Evolutionary conservation across 1,140 invertebrate species (phyloP).

Genomic region (Cyphomyrmex costatus): DNA sequence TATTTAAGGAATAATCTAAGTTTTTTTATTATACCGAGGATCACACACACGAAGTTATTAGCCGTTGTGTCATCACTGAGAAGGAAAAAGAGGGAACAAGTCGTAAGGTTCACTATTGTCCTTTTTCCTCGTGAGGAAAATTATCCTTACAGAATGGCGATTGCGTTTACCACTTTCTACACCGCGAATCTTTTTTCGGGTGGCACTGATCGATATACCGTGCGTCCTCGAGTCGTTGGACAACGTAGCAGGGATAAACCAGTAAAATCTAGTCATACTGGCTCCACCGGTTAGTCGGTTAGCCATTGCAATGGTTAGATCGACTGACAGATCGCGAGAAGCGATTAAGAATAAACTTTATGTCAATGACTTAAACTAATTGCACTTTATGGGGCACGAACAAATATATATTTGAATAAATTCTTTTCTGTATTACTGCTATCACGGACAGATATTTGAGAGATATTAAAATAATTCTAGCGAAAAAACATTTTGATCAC

Average conservation of each 20-base stretch:
- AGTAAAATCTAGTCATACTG: conserved; percentile 76
- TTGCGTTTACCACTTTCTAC: not conserved
- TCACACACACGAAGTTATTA: not conserved
- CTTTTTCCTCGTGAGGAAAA: not conserved
- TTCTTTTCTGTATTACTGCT: not conserved
- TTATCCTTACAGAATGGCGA: not conserved
- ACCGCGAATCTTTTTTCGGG: conserved; percentile 40
- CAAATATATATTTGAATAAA: not conserved
- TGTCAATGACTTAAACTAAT: conserved; percentile 38
- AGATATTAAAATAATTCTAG: not conserved
- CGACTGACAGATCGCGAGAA: conserved; percentile 43
- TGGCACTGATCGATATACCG: not conserved
- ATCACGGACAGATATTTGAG: not conserved
- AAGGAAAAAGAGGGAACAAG: not conserved
- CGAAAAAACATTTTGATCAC: not conserved
- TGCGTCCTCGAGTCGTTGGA: conserved; percentile 35
- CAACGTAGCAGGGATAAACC: conserved; percentile 55
- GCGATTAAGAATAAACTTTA: conserved; percentile 13
- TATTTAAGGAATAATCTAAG: not conserved
- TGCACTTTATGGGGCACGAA: not conserved
- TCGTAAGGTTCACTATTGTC: not conserved
- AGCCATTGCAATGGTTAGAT: conserved; percentile 52
- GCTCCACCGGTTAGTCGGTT: conserved; percentile 67
- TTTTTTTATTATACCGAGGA: not conserved
- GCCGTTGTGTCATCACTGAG: not conserved